Conservation (phyloP, 1,140 invertebrate species). For the Pemphigus obesinymphae region DNA sequence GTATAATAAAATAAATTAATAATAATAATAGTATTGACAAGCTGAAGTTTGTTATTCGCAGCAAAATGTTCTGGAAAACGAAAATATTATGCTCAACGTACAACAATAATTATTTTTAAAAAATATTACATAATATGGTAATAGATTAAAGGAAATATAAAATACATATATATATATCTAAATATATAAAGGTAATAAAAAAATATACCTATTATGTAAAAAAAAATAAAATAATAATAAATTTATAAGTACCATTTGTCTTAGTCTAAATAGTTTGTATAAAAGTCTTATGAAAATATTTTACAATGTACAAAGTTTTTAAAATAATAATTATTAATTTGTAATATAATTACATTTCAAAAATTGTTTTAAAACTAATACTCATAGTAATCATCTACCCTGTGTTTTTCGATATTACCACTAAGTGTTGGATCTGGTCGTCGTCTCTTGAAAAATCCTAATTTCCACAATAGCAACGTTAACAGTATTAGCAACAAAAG, state of each 20-base stretch:
- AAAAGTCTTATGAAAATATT: conserved; percentile 8
- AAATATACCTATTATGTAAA: neutral
- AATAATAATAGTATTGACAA: neutral
- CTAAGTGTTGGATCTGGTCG: conserved; percentile 73
- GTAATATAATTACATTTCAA: no score
- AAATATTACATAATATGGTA: neutral
- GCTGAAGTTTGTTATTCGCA: conserved; percentile 14
- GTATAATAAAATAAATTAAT: neutral
- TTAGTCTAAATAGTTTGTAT: conserved; percentile 7
- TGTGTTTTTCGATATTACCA: conserved; percentile 74
- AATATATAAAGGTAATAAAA: neutral
- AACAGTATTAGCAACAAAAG: conserved; percentile 71
- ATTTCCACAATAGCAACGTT: conserved; percentile 73
- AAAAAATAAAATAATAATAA: neutral
- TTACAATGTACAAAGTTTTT: neutral
- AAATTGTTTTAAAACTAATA: neutral
- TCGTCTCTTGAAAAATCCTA: conserved; percentile 82
- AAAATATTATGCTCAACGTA: neutral
- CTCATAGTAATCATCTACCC: conserved; percentile 59
- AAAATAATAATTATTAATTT: neutral
- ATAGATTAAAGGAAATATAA: neutral
- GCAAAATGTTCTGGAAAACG: neutral
- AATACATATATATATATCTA: no score
- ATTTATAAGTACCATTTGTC: neutral
- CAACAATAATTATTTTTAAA: neutral